Base-by-base conservation (phyloP, 2,113 vertebrate genomes). In the Megatriorchis doriae region DNA sequence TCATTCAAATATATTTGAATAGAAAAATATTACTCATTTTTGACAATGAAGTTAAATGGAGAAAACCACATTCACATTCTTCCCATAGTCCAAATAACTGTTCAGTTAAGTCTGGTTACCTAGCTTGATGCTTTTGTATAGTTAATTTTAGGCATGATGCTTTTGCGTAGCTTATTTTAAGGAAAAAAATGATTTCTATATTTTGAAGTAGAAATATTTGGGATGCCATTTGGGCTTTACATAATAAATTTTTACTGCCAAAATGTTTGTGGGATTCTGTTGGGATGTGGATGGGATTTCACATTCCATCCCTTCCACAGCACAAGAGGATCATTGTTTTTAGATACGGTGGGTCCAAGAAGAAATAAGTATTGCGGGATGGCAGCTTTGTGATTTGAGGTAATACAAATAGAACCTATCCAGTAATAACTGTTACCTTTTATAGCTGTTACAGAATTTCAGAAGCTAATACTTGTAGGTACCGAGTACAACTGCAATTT, bases 261-360 rank as follows among this genome's bases (percentile, higher is more conserved):
- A 97, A 95, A 96, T 95, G 97, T 91, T 96, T 97, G 97, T 97
- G 96, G 96, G 95, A 97, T 97, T 93, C 91, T 96, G 48, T 77
- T 97, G 86, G 93, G 97, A 95, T 95, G 91, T 97, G 95, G 89
- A 95, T 97, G 97, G 91, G 95, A 95, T 96, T 97, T 97, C 91
- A 67, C 96, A 97, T 97, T 97, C 97, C 94, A 90, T 91, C 84
- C 53, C 62, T 91, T 91, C 36, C 93, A n/a, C 81, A 88, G 91
- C 81, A 94, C 66, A 94, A 95, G 96, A 94, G 56, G 67, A 89
- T 95, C 89, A 91, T 95, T 96, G 94, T 97, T 89, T 94, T 82
- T 78, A 93, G 91, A 62, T 95, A 95, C 1, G 85, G 74, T 90
- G 55, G 22, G 42, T 96, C 91, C 87, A 95, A 90, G 67, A 81